Evolutionary conservation across 2,888 invertebrate genomes (phyloP).

Genomic region (Ypsolopha sequella): DNA sequence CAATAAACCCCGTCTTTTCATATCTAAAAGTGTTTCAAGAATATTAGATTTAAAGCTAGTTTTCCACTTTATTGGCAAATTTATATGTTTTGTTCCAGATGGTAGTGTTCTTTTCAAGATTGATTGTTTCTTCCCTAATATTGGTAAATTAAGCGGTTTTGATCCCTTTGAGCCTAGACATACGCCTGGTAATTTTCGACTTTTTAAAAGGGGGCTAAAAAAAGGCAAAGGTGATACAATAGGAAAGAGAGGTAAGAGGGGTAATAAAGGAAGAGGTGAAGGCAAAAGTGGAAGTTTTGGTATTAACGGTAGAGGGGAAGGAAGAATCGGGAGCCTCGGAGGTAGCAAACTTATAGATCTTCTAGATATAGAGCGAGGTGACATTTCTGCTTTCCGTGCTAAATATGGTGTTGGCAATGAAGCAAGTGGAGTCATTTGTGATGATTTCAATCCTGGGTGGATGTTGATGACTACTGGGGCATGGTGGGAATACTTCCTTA

Average conservation of each 20-base stretch:
- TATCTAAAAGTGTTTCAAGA: conserved; percentile 25
- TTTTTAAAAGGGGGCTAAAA: conserved; percentile 10
- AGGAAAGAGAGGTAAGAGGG: conserved; percentile 10
- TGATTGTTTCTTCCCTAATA: conserved; percentile 12
- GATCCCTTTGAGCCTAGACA: background rate
- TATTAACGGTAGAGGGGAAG: conserved; percentile 14
- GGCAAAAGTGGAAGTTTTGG: conserved; percentile 8
- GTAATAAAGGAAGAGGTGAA: conserved; percentile 1
- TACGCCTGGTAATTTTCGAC: background rate
- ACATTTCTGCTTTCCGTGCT: conserved; percentile 6
- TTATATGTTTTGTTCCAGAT: conserved; percentile 20
- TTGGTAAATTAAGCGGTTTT: conserved; percentile 21
- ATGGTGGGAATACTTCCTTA: conserved; percentile 26
- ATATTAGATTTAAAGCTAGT: conserved; percentile 14
- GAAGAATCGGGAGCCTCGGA: conserved; percentile 10
- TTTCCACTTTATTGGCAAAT: conserved; percentile 11
- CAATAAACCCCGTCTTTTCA: conserved; percentile 31
- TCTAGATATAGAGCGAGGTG: conserved; percentile 11
- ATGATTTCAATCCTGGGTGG: conserved; percentile 16
- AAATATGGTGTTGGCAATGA: conserved; percentile 5
- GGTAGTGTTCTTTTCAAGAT: conserved; percentile 20
- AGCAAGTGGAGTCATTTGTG: conserved; percentile 9
- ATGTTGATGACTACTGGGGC: conserved; percentile 36
- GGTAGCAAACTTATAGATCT: background rate
- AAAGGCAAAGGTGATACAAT: conserved; percentile 8